These are phyloP conservation scores for Stramonita haemastoma DNA, from an alignment of 2,888 invertebrate species.

Conservation along the genomic window DNA sequence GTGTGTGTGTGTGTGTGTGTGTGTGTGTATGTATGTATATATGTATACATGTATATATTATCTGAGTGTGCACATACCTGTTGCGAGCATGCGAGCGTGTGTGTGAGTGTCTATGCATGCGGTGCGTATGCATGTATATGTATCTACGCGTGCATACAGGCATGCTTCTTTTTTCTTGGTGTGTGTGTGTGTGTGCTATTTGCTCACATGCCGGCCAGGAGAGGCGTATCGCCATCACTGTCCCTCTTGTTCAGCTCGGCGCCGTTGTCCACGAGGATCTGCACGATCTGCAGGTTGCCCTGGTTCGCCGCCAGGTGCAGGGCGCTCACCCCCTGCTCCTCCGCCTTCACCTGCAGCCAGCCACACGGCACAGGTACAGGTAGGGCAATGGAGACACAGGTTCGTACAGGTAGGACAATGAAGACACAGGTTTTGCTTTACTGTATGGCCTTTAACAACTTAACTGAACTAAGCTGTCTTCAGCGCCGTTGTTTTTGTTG, in stretches of 20 bases:
- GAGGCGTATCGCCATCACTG: constrained; percentile 34
- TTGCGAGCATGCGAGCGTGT: not conserved
- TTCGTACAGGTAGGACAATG: too few species aligned
- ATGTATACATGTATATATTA: not conserved
- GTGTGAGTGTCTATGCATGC: not conserved
- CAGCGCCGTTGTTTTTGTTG: too few species aligned
- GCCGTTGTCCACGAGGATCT: constrained; percentile 29
- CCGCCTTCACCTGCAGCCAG: not conserved
- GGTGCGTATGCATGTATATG: not conserved
- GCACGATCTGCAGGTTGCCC: constrained; percentile 20
- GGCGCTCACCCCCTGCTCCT: constrained; percentile 27
- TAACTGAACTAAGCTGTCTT: too few species aligned
- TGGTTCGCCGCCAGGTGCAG: constrained; percentile 36
- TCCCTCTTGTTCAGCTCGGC: constrained; percentile 22
- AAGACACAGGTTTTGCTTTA: too few species aligned
- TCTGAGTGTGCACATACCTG: not conserved
- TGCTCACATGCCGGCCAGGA: constrained; percentile 33
- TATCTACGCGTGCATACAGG: not conserved
- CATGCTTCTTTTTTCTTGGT: not conserved
- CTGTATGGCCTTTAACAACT: too few species aligned
- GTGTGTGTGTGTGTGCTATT: too few species aligned
- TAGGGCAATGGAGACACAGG: too few species aligned
- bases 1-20: not conserved
- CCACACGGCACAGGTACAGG: too few species aligned
- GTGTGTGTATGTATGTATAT: constrained; percentile 8